phyloP scores from a whole-genome alignment of 2,888 invertebrate species.

The Clostera curtula region DNA sequence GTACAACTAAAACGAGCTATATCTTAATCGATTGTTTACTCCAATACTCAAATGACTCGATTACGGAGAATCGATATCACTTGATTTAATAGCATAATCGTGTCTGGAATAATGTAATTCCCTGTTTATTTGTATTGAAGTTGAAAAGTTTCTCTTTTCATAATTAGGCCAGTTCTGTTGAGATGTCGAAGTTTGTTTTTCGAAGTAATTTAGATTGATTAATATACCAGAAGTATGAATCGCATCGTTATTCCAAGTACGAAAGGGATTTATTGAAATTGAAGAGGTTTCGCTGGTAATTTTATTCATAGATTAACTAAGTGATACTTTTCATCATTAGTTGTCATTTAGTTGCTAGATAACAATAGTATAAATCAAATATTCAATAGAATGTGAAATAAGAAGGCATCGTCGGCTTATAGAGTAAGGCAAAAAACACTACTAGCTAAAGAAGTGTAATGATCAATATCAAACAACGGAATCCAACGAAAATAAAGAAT shows the following conservation, averaged over 20 bases:
- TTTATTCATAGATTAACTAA: too few species aligned
- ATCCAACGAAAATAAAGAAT: too few species aligned
- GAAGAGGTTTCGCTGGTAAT: too few species aligned
- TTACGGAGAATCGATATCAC: slow-evolving; percentile 19
- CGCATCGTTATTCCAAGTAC: neutral
- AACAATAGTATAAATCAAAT: too few species aligned
- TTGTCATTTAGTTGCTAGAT: too few species aligned
- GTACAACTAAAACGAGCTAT: slow-evolving; percentile 13
- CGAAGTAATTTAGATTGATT: slow-evolving; percentile 23
- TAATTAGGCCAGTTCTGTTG: slow-evolving; percentile 19
- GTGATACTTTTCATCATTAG: too few species aligned
- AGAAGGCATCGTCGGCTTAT: too few species aligned
- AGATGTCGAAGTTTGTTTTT: slow-evolving; percentile 7
- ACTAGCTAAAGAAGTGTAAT: too few species aligned
- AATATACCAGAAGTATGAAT: slow-evolving; percentile 10
- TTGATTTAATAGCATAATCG: slow-evolving; percentile 25
- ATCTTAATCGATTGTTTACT: slow-evolving; percentile 22
- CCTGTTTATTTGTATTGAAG: slow-evolving; percentile 20
- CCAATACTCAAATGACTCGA: slow-evolving; percentile 29
- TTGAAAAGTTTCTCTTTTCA: slow-evolving; percentile 19
- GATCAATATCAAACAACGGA: too few species aligned
- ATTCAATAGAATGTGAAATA: too few species aligned
- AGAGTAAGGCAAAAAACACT: too few species aligned
- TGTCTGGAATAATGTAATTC: slow-evolving; percentile 21
- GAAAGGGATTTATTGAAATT: too few species aligned